Conservation (phyloP, 2,888 invertebrate genomes). For the Xestoiulus laeticollis region DNA sequence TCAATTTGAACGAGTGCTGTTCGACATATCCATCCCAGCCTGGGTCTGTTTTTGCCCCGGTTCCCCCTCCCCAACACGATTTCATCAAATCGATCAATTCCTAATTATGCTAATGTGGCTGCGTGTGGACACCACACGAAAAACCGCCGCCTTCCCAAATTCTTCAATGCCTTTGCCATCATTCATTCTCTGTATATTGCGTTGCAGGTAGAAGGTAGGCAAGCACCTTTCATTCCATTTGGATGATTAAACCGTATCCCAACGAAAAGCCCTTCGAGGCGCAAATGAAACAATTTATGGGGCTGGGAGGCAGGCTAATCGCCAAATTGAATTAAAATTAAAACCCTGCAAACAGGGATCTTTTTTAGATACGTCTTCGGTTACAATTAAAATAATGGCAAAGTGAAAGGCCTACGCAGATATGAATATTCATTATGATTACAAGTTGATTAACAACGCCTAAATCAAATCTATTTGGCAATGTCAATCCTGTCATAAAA, state of each 20-base stretch:
- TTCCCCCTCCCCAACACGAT: slow-evolving; percentile 40
- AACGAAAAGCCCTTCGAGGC: slow-evolving; percentile 1
- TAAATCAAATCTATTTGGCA: slow-evolving; percentile 37
- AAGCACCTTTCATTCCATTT: slow-evolving; percentile 27
- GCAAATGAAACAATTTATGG: slow-evolving; percentile 29
- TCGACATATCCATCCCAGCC: slow-evolving; percentile 42
- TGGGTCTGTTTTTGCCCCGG: neutral
- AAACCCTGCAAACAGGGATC: slow-evolving; percentile 2
- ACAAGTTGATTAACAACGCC: slow-evolving; percentile 37
- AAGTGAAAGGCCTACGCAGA: slow-evolving; percentile 17
- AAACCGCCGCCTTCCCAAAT: slow-evolving; percentile 25
- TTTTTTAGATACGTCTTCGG: slow-evolving; percentile 14
- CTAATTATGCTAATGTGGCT: slow-evolving; percentile 46
- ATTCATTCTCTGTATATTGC: neutral
- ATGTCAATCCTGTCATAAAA: slow-evolving; percentile 29
- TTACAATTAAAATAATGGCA: slow-evolving; percentile 18
- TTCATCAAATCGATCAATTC: slow-evolving; percentile 45
- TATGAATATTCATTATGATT: slow-evolving; percentile 34
- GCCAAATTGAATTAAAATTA: slow-evolving; percentile 37
- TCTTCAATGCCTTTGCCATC: slow-evolving; percentile 42
- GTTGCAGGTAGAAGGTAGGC: neutral
- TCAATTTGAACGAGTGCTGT: slow-evolving; percentile 48
- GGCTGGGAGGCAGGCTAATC: slow-evolving; percentile 15
- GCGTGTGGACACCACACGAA: slow-evolving; percentile 13
- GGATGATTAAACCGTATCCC: slow-evolving; percentile 28